Evolutionary conservation across 2,113 vertebrate genomes (phyloP).

Genomic region (Clupea harengus): DNA sequence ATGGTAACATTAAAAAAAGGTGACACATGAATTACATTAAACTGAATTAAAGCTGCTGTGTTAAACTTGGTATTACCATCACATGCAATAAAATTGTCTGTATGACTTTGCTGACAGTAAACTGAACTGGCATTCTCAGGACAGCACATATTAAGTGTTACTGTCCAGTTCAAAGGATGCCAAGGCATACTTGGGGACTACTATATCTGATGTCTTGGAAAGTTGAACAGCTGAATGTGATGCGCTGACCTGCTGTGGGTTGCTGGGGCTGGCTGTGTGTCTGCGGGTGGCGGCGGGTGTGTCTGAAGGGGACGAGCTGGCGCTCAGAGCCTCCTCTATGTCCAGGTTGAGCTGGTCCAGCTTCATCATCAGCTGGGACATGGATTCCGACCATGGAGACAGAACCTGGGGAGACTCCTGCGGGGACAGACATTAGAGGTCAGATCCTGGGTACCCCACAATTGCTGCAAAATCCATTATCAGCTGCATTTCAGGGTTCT

Average conservation of each 20-base stretch:
- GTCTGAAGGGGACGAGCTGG: constrained; percentile 71
- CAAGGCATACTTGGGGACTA: too few relatives aligned
- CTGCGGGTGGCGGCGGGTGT: constrained; percentile 70
- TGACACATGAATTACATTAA: neutral
- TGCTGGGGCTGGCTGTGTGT: constrained; percentile 51
- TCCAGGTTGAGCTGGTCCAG: constrained; percentile 82
- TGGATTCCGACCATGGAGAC: constrained; percentile 78
- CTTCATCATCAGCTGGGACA: constrained; percentile 81
- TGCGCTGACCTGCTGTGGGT: constrained; percentile 25
- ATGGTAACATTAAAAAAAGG: neutral
- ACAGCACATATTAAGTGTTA: neutral
- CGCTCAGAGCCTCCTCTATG: constrained; percentile 83
- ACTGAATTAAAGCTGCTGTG: neutral
- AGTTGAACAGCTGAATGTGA: too few relatives aligned
- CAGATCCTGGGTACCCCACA: neutral
- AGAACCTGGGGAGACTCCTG: constrained; percentile 59
- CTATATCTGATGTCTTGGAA: too few relatives aligned
- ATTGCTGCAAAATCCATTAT: neutral
- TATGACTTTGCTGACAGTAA: neutral
- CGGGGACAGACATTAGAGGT: constrained; percentile 23
- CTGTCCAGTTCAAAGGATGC: neutral
- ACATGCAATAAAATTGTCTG: neutral
- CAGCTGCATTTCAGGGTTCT: neutral
- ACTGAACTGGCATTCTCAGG: neutral
- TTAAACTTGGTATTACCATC: neutral